These are phyloP conservation scores for Gastracanthus pulcherrimus DNA, from an alignment of 2,888 invertebrate species.

Conservation along the genomic window DNA sequence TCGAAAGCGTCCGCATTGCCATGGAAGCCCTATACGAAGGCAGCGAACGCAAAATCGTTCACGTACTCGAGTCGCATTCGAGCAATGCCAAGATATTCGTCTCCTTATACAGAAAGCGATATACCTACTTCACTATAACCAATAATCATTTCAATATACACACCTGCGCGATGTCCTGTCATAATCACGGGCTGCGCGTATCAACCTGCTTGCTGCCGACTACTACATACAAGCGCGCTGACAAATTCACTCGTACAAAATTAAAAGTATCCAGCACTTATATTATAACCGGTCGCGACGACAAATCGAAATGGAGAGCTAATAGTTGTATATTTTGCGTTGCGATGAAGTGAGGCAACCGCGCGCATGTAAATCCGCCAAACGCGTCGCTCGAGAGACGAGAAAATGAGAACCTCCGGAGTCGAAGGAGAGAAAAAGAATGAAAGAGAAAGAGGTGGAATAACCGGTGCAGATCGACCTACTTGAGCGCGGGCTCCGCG, in stretches of 20 bases:
- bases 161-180: background rate
- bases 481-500: constrained; percentile 56
- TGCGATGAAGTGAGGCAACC: background rate
- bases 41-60: constrained; percentile 4
- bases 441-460: constrained; percentile 14
- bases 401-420: background rate
- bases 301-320: constrained; percentile 39
- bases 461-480: constrained; percentile 62
- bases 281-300: constrained; percentile 18
- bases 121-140: too few species aligned
- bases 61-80: constrained; percentile 7
- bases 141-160: background rate
- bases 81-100: constrained; percentile 3
- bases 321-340: background rate
- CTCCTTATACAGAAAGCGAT: constrained; percentile 15
- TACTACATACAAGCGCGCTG: background rate
- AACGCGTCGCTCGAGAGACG: background rate
- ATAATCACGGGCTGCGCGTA: background rate
- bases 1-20: background rate
- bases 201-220: background rate
- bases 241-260: constrained; percentile 42
- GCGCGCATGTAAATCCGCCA: constrained; percentile 34
- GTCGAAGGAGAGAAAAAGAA: background rate
- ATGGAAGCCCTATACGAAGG: constrained; percentile 12
- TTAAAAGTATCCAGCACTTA: constrained; percentile 24